phyloP scores from a whole-genome alignment of 2,888 invertebrate genomes.

The Cremastinae sp. region DNA sequence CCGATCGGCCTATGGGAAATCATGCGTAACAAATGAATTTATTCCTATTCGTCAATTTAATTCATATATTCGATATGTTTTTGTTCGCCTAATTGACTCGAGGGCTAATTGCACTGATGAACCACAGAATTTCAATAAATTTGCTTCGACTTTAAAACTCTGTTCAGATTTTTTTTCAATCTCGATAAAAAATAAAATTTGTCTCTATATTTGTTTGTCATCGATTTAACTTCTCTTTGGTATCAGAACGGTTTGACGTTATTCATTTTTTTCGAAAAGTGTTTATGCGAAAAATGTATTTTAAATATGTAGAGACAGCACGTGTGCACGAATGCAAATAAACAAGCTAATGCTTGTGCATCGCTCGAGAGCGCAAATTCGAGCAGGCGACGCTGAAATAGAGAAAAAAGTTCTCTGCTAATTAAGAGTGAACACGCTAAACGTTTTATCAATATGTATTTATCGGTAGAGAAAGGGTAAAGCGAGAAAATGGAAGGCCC shows the following conservation, averaged over 20 bases:
- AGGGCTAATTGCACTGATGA: background rate
- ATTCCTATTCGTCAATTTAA: constrained; percentile 48
- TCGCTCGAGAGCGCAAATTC: constrained; percentile 44
- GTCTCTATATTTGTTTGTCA: too few relatives aligned
- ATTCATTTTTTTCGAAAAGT: background rate
- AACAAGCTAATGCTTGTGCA: background rate
- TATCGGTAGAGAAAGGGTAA: constrained; percentile 38
- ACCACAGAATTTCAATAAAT: too few relatives aligned
- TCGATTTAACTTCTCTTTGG: background rate
- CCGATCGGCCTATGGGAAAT: constrained; percentile 55
- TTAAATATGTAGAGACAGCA: background rate
- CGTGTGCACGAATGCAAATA: background rate
- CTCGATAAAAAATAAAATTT: background rate
- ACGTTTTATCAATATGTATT: constrained; percentile 62
- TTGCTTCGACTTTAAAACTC: too few relatives aligned
- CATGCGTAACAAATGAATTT: constrained; percentile 56
- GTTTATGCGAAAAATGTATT: background rate
- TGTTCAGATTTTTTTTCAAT: constrained; percentile 1
- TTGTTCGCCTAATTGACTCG: constrained; percentile 40
- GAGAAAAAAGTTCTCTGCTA: constrained; percentile 39
- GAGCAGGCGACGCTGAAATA: constrained; percentile 1
- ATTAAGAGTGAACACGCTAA: constrained; percentile 56
- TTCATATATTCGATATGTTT: constrained; percentile 33
- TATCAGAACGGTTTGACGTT: too few relatives aligned
- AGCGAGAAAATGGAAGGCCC: constrained; percentile 42